Base-by-base conservation (phyloP, 2,113 vertebrate species). In the Beaufortia kweichowensis region DNA sequence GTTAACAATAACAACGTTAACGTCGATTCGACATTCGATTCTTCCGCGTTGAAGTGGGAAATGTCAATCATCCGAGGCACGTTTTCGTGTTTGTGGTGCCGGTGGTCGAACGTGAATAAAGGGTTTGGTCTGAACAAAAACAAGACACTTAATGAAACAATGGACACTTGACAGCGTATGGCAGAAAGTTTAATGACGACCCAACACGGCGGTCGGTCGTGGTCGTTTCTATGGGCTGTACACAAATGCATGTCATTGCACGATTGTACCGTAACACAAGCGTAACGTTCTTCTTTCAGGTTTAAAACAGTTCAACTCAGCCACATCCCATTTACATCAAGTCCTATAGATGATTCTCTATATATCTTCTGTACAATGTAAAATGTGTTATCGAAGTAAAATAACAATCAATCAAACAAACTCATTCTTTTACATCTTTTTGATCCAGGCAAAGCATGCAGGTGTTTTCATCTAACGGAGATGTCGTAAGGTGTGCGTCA, bases 351-450 rank as follows among this genome's bases (percentile, higher is more conserved):
- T 76, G 67, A 82, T 72, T 78, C 53, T 83, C 57, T 90, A 89
- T 88, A 80, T 87, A 86, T 89, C 79, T 86, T 83, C 89, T 89
- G 82, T 90, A 90, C 88, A 91, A 90, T 90, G 87, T 91, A 91
- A 88, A 92, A 88, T 72, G 87, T 91, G 60, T 87, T 79, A 80
- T 87, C 72, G 77, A 86, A 86, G 81, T 69, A 80, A 88, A 83
- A 80, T 81, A 69, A 79, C 41, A 74, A 80, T 39, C 12, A 82
- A n/a, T 82, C 83, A 86, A 89, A 89, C 85, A 61, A 81, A 76
- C n/a, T n/a, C n/a, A n/a, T 48, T 63, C 72, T 59, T 12, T 53
- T 82, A 77, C 67, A 83, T 21, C n/a, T n/a, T n/a, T 85, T 28
- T 84, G 85, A 76, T 83, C 78, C 84, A 83, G 81, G 79, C 82